Evolutionary conservation across 2,888 invertebrate genomes (phyloP), one percentile per base, ranked within the genome.

Genomic region (Acanthacorydalis orientalis): DNA sequence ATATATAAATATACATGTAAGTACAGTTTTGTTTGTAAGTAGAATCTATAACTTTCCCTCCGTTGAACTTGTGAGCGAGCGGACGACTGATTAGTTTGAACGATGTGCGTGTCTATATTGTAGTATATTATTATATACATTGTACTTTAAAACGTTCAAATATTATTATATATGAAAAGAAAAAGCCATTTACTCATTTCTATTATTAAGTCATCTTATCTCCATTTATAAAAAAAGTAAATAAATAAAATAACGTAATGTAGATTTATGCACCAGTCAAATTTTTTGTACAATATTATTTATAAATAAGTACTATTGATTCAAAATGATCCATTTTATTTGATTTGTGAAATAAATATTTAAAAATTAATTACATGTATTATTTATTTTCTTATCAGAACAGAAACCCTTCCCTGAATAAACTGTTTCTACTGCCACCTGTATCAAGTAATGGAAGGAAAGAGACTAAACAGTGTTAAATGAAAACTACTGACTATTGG

Each of bases 51-150:
- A 23, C 23, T 23, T 23, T 23, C 23, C 23, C 23, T 23, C 23
- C 23, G 23, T 23, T 23, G 23, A 23, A 23, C 23, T 23, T 23
- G 23, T 23, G 23, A 23, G 23, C 23, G 23, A 23, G 23, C 23
- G 23, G 23, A 23, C 23, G 23, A 23, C 23, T 23, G 23, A 23
- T 23, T 23, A 23, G 23, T 23, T 23, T 23, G 23, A 23, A 23
- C 23, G 23, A 23, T 23, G 23, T 23, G 44, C 35, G 44, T 44
- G 35, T 44, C 35, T 14, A 44, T 44, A 44, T 42, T 44, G 44
- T 44, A 44, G 44, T 34, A 34, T 44, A 44, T 43, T 43, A 43
- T 43, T 44, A 44, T 42, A 42, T 42, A 42, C 42, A 42, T 42
- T 42, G 42, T 42, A 42, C 16, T 42, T 42, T 42, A 16, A 42